Evolutionary conservation across 2,888 invertebrate genomes (phyloP).

Genomic region (Acanthacorydalis orientalis): DNA sequence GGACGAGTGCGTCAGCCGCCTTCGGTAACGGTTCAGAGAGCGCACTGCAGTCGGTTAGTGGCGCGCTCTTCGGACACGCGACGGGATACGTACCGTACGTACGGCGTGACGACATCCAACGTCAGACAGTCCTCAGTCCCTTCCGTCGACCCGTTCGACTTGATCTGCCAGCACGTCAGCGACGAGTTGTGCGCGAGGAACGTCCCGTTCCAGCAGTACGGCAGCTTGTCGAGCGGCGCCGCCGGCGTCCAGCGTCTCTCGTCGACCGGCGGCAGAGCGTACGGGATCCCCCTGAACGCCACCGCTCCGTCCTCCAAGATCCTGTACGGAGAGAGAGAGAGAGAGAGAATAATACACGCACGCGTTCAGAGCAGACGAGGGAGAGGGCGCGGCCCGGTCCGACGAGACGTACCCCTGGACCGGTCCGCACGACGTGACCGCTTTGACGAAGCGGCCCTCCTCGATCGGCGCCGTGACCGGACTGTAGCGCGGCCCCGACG

Average conservation of each 20-base stretch:
- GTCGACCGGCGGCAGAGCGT: constrained; percentile 54
- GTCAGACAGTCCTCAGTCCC: constrained; percentile 71
- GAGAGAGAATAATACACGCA: no score
- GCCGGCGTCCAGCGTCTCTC: constrained; percentile 55
- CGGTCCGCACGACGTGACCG: constrained; percentile 59
- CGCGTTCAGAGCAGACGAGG: no score
- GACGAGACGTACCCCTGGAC: constrained; percentile 63
- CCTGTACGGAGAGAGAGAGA: constrained; percentile 21
- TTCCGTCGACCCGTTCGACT: constrained; percentile 44
- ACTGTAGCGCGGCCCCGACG: constrained; percentile 35
- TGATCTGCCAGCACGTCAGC: constrained; percentile 51
- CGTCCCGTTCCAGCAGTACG: constrained; percentile 67
- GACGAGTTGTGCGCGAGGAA: constrained; percentile 47
- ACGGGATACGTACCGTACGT: constrained; percentile 35
- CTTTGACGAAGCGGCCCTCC: constrained; percentile 53
- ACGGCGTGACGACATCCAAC: constrained; percentile 67
- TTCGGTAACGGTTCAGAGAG: no score
- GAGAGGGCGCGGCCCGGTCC: no score
- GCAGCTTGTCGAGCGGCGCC: constrained; percentile 43
- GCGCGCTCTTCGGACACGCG: no score
- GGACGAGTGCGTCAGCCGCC: no score
- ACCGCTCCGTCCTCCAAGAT: constrained; percentile 60
- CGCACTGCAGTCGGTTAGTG: no score
- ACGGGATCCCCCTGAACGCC: constrained; percentile 69
- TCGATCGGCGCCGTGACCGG: constrained; percentile 43